These are phyloP conservation scores for Chloroceryle inda DNA, from an alignment of 2,797 vertebrate genomes.

Conservation along the genomic window DNA sequence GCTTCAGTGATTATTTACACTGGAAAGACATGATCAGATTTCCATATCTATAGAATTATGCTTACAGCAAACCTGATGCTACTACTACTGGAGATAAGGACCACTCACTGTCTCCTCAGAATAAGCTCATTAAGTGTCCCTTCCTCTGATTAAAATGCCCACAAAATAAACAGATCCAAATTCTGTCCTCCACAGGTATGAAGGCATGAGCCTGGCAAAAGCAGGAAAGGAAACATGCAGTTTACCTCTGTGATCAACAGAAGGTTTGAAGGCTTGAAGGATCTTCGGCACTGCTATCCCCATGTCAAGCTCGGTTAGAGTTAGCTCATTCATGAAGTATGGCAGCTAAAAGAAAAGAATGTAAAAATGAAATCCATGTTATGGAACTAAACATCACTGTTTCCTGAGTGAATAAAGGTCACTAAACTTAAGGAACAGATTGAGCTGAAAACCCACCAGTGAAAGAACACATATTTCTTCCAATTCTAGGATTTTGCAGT, in stretches of 20 bases:
- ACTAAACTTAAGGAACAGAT: background rate
- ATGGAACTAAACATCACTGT: background rate
- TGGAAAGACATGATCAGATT: background rate
- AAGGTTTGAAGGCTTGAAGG: conserved; percentile 90
- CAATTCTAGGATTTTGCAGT: background rate
- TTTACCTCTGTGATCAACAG: conserved; percentile 92
- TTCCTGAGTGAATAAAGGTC: background rate
- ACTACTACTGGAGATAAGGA: background rate
- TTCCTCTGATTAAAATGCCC: background rate
- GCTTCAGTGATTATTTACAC: background rate
- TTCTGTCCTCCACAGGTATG: background rate
- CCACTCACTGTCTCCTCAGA: background rate
- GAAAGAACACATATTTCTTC: background rate
- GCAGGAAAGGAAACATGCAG: background rate
- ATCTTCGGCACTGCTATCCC: conserved; percentile 93
- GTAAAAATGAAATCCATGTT: background rate
- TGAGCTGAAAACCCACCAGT: background rate
- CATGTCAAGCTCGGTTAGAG: conserved; percentile 97
- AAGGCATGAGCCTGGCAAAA: background rate
- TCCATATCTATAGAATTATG: background rate
- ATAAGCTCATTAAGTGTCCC: background rate
- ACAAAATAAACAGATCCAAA: background rate
- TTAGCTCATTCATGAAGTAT: conserved; percentile 98
- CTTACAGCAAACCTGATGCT: background rate
- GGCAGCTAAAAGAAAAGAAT: conserved; percentile 85